These are phyloP conservation scores for Myripristis murdjan DNA, from an alignment of 2,797 vertebrate species.

Conservation along the genomic window DNA sequence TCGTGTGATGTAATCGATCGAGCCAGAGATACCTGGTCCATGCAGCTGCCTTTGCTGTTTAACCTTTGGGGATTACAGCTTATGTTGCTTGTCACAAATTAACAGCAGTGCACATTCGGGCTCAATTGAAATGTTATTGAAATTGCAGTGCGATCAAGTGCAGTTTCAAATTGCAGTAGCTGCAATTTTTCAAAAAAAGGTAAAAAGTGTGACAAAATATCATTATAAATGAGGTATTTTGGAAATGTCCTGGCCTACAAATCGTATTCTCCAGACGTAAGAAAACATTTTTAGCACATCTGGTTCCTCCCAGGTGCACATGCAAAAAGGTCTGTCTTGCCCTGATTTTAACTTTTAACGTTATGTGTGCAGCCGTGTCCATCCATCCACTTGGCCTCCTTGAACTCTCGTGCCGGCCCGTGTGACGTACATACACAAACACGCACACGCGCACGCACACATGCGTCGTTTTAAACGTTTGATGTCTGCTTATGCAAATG, in stretches of 20 bases:
- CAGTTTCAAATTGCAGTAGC: too few species aligned
- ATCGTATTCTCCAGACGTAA: too few species aligned
- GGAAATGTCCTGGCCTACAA: too few species aligned
- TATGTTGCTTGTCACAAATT: not conserved
- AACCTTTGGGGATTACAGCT: not conserved
- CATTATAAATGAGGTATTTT: too few species aligned
- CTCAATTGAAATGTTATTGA: too few species aligned
- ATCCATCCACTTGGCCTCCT: not conserved
- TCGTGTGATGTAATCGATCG: not conserved
- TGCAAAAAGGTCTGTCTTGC: constrained; percentile 4
- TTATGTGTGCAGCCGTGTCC: constrained; percentile 6
- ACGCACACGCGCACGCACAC: constrained; percentile 1
- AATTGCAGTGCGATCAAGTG: too few species aligned
- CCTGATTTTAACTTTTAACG: constrained; percentile 23
- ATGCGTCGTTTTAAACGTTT: constrained; percentile 25
- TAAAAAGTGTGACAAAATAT: too few species aligned
- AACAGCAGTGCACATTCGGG: too few species aligned
- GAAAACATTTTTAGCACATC: too few species aligned
- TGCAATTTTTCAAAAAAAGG: too few species aligned
- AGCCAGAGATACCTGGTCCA: not conserved
- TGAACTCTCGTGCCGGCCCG: not conserved
- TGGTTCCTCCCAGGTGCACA: too few species aligned
- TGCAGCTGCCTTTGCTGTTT: not conserved
- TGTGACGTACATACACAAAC: not conserved
- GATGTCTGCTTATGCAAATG: constrained; percentile 74